phyloP scores from a whole-genome alignment of 2,797 vertebrate genomes.

The Cossypha heuglini region DNA sequence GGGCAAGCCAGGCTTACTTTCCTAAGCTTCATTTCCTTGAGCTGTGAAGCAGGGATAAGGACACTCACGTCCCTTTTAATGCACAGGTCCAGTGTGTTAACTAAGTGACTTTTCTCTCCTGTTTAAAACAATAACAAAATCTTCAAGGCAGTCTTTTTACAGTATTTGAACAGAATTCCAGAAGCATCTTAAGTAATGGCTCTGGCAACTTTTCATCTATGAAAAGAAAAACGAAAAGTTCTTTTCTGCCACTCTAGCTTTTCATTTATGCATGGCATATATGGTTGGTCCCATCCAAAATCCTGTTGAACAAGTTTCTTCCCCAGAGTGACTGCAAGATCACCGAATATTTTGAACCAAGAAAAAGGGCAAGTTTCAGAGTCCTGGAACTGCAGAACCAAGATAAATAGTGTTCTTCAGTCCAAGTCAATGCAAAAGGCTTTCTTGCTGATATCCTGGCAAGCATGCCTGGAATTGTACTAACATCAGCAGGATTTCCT shows the following conservation, averaged over 20 bases:
- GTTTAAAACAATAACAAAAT: neutral
- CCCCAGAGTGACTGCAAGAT: neutral
- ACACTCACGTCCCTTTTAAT: neutral
- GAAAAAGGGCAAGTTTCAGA: neutral
- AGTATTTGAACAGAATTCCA: neutral
- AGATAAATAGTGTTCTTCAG: neutral
- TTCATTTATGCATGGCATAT: neutral
- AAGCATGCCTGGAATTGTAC: neutral
- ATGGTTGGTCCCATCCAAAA: neutral
- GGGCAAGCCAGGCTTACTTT: neutral
- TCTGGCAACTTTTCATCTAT: neutral
- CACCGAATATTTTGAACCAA: neutral
- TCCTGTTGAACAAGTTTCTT: neutral
- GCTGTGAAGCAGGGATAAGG: neutral
- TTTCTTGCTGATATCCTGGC: neutral
- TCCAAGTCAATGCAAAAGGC: neutral
- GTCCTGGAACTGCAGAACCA: neutral
- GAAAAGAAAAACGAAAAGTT: neutral
- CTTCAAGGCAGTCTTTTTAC: neutral
- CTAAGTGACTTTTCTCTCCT: neutral
- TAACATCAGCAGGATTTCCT: conserved; percentile 52
- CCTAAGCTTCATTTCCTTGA: neutral
- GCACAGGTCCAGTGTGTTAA: neutral
- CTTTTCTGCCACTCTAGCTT: neutral
- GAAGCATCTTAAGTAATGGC: neutral